These are phyloP conservation scores for Xestia sexstrigata DNA, from an alignment of 2,888 invertebrate genomes.

Conservation along the genomic window DNA sequence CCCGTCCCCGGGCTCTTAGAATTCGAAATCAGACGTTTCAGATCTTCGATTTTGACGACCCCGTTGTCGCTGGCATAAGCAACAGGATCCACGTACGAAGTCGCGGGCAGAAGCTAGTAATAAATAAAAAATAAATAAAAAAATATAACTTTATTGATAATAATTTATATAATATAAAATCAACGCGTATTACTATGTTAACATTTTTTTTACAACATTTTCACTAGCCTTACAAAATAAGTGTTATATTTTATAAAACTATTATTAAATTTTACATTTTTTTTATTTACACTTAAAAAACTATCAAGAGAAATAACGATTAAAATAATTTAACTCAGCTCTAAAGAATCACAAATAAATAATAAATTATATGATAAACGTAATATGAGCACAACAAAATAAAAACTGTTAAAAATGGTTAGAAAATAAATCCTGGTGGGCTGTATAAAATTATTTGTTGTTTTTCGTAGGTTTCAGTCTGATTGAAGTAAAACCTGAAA, in stretches of 20 bases:
- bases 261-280: constrained; percentile 50
- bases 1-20: no score
- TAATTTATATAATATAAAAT: constrained; percentile 61
- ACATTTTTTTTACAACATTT: constrained; percentile 74
- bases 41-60: no score
- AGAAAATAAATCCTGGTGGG: constrained; percentile 65
- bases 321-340: constrained; percentile 52
- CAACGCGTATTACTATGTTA: constrained; percentile 66
- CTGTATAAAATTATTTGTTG: constrained; percentile 37
- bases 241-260: constrained; percentile 68
- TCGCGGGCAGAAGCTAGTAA: no score
- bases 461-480: constrained; percentile 44
- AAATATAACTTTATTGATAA: constrained; percentile 60
- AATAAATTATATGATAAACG: constrained; percentile 51
- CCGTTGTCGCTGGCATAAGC: no score
- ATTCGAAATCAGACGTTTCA: no score
- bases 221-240: constrained; percentile 87
- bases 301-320: constrained; percentile 59
- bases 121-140: no score
- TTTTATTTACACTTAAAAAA: constrained; percentile 63
- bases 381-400: constrained; percentile 65
- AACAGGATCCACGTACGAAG: no score
- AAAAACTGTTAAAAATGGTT: constrained; percentile 34
- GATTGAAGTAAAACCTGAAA: constrained; percentile 46
- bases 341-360: constrained; percentile 53